Conservation (phyloP, 2,113 vertebrate genomes). For the Etheostoma cragini region DNA sequence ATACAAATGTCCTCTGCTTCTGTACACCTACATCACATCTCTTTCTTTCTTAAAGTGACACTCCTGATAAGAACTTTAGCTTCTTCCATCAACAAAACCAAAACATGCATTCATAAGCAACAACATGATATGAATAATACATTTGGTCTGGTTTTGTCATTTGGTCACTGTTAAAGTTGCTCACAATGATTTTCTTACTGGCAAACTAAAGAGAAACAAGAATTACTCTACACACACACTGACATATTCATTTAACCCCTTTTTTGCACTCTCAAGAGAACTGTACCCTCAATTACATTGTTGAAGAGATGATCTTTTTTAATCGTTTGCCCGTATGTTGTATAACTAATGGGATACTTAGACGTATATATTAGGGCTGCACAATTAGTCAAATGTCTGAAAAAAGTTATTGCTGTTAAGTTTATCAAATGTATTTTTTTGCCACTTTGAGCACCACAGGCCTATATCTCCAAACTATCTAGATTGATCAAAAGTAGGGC, state of each 20-base stretch:
- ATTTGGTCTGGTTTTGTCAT: neutral
- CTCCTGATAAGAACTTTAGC: neutral
- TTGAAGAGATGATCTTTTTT: neutral
- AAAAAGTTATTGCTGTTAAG: too few species aligned
- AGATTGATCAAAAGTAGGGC: too few species aligned
- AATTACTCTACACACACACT: neutral
- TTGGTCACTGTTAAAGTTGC: neutral
- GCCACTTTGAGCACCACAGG: too few species aligned
- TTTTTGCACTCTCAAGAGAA: neutral
- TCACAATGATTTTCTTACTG: neutral
- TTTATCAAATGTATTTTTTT: too few species aligned
- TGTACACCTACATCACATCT: neutral
- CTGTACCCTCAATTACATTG: neutral
- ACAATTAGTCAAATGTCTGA: too few species aligned
- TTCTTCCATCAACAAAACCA: neutral
- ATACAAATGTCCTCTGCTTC: neutral
- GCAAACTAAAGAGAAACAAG: neutral
- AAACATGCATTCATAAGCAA: neutral
- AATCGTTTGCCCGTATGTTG: neutral
- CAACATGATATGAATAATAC: too few species aligned
- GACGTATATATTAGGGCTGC: too few species aligned
- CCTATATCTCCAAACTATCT: too few species aligned
- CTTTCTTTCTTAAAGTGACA: neutral
- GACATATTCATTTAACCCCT: conserved; percentile 2
- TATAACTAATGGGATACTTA: neutral